phyloP scores from a whole-genome alignment of 2,888 invertebrate genomes.

The Hydrotaea cyrtoneurina region DNA sequence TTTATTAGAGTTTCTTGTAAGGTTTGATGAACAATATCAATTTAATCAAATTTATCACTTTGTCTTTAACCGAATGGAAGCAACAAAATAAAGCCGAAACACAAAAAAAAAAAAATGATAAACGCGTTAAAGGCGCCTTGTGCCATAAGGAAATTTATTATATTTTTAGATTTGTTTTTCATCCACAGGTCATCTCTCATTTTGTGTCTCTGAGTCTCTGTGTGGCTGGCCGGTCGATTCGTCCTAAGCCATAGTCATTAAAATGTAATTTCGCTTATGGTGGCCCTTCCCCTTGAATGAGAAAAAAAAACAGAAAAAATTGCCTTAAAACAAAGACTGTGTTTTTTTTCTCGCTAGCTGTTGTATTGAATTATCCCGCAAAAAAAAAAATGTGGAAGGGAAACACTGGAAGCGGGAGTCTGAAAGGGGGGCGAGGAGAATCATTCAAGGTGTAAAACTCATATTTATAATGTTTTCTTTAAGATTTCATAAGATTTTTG shows the following conservation, averaged over 20 bases:
- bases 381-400: slow-evolving; percentile 38
- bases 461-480: slow-evolving; percentile 36
- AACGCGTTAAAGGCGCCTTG: slow-evolving; percentile 67
- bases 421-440: slow-evolving; percentile 59
- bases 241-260: slow-evolving; percentile 66
- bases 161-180: slow-evolving; percentile 45
- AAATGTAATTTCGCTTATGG: slow-evolving; percentile 67
- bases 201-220: slow-evolving; percentile 27
- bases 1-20: slow-evolving; percentile 30
- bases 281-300: slow-evolving; percentile 57
- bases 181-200: slow-evolving; percentile 59
- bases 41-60: slow-evolving; percentile 69
- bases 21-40: slow-evolving; percentile 66
- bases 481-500: slow-evolving; percentile 63
- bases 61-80: slow-evolving; percentile 47
- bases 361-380: slow-evolving; percentile 39
- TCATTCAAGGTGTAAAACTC: slow-evolving; percentile 40
- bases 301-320: slow-evolving; percentile 10
- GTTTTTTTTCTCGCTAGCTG: not conserved
- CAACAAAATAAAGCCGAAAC: slow-evolving; percentile 29
- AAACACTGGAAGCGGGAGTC: not conserved
- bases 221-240: not conserved
- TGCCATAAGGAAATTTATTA: slow-evolving; percentile 63
- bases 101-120: slow-evolving; percentile 53
- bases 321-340: slow-evolving; percentile 34